Evolutionary conservation across 2,888 invertebrate species (phyloP), one percentile per base, ranked within the genome.

Genomic region (Syrista parreyssii): DNA sequence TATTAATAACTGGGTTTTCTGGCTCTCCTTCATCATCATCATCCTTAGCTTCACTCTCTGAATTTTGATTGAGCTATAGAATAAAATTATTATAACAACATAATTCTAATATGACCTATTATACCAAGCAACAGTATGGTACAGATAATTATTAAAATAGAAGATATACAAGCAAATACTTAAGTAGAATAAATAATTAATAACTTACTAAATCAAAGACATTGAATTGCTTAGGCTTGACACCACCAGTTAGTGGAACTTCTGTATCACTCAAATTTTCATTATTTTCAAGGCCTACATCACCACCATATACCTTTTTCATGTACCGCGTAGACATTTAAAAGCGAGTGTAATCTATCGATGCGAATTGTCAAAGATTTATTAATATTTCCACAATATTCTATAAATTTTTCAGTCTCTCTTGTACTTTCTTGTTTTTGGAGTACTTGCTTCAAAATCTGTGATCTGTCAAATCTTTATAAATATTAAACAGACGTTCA

Each of bases 21-120:
- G 92, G 92, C 84, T 94, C 94, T 36, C 94, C 94, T 87, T 94
- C 94, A 86, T 94, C 93, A 86, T 95, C 95, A 86, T 95, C 95
- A 86, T 95, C 95, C 88, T 95, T 94, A 11, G 94, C 94, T 90
- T 95, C 95, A 82, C 94, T 95, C 86, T 95, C 95, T 0, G 95
- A 95, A 84, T 94, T 93, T 86, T 95, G 94, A 90, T 95, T 95
- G 77, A 95, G 90, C 95, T 95, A 82, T 34, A 84, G 86, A 75
- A 84, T 76, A 36, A 36, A 4, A 12, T 4, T 36, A 12, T 36
- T 36, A 36, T 36, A 1, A 36, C 33, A 71, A 76, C 68, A 34
- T 68, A 68, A 75, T 68, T 23, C 68, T 69, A 73, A 68, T 68
- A 77, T 72, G 76, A 12, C 35, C 31, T 12, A 68, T 31, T 23